These are phyloP conservation scores for Pycnomerus fuliginosus DNA, from an alignment of 2,888 invertebrate species.

Conservation along the genomic window DNA sequence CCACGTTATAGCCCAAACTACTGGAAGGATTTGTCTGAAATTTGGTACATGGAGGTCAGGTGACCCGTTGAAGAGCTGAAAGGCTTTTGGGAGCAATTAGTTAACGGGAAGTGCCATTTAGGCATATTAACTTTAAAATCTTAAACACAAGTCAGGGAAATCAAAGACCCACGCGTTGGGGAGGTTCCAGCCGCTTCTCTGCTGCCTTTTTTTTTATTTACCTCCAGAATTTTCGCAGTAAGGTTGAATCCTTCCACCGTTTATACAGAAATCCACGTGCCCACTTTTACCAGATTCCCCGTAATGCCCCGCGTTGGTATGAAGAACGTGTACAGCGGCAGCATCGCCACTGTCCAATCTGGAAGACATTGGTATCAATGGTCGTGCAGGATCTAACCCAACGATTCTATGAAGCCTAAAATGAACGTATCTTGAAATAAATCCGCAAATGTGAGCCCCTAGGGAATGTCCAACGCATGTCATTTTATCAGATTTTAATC, in stretches of 20 bases:
- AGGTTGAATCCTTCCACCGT: conserved; percentile 75
- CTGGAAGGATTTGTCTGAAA: too few relatives aligned
- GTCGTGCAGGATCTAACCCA: conserved; percentile 73
- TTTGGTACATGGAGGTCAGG: too few relatives aligned
- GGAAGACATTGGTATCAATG: conserved; percentile 62
- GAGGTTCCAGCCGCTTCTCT: too few relatives aligned
- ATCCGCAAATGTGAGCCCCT: conserved; percentile 73
- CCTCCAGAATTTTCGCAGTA: conserved; percentile 72
- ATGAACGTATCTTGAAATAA: conserved; percentile 69
- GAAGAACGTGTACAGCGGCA: conserved; percentile 73
- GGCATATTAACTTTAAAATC: too few relatives aligned
- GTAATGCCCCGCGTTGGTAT: conserved; percentile 78
- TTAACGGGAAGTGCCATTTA: too few relatives aligned
- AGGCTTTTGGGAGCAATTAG: too few relatives aligned
- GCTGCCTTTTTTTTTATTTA: too few relatives aligned
- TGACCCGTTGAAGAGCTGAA: too few relatives aligned
- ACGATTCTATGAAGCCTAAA: conserved; percentile 74
- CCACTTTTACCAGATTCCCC: conserved; percentile 73
- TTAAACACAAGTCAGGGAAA: too few relatives aligned
- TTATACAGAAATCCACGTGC: conserved; percentile 78
- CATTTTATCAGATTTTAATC: conserved; percentile 64
- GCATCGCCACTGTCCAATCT: conserved; percentile 70
- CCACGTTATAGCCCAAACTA: too few relatives aligned
- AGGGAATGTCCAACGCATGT: conserved; percentile 76
- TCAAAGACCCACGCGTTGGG: too few relatives aligned